A percentile compares a stretch with the other conserved stretches of the same genome.
These are phyloP conservation scores for Eupeodes latifasciatus DNA, from an alignment of 2,888 invertebrate genomes.

Conservation along the genomic window DNA sequence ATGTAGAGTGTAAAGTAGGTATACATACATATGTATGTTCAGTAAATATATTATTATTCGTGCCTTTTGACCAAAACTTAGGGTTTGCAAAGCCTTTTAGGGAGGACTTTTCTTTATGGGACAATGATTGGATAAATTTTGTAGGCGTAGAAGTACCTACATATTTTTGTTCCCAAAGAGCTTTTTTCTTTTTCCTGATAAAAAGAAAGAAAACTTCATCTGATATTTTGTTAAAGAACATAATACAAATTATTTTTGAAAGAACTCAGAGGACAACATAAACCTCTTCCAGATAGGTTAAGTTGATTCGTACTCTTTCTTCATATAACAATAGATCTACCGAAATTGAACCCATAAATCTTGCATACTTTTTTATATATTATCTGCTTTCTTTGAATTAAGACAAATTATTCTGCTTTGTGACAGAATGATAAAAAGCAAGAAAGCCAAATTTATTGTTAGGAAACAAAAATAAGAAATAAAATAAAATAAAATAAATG, in stretches of 20 bases:
- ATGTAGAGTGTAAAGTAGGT: neutral
- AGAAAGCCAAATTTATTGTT: too few relatives aligned
- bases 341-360: neutral
- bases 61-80: neutral
- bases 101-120: neutral
- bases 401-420: neutral
- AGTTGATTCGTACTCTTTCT: neutral
- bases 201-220: neutral
- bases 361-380: neutral
- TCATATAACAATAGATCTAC: neutral
- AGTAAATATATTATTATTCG: neutral
- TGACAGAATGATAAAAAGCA: neutral
- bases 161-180: neutral
- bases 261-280: neutral
- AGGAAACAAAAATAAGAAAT: too few relatives aligned
- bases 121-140: neutral
- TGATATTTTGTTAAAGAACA: neutral
- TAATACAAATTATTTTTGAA: neutral
- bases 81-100: neutral
- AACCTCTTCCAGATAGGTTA: neutral
- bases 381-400: neutral
- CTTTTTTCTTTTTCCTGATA: neutral
- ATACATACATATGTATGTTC: neutral
- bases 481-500: neutral
- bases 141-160: neutral